Percentiles rank a stretch among this genome's conserved stretches.
phyloP scores from a whole-genome alignment of 1,140 invertebrate species.

The Orchesella cincta region DNA sequence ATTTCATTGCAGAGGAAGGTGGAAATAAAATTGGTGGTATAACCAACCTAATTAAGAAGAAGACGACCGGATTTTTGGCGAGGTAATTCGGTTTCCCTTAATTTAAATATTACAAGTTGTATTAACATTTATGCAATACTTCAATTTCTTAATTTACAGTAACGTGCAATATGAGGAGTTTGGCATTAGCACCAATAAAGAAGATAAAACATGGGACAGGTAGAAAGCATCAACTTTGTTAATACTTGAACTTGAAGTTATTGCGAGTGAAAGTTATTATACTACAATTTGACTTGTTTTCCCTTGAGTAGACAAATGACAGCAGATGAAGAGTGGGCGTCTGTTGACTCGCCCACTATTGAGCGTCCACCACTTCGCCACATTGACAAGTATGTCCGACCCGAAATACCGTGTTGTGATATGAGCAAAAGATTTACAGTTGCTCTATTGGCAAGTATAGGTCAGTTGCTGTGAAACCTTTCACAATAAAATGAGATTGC shows the following conservation, averaged over 20 bases:
- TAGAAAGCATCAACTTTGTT: no score
- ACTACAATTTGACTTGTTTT: not conserved
- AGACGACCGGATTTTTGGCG: constrained; percentile 45
- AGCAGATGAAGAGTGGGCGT: constrained; percentile 47
- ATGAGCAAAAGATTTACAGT: constrained; percentile 85
- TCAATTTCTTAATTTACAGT: constrained; percentile 26
- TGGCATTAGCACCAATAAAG: constrained; percentile 41
- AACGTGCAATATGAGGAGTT: constrained; percentile 51
- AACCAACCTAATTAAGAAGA: constrained; percentile 45
- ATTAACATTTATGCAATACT: no score
- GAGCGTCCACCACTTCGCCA: constrained; percentile 79
- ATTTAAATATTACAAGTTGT: constrained; percentile 28
- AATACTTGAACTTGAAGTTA: no score
- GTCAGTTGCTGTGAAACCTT: constrained; percentile 54
- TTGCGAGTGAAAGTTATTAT: no score
- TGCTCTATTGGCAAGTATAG: constrained; percentile 79
- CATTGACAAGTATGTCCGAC: constrained; percentile 82
- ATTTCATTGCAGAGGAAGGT: constrained; percentile 25
- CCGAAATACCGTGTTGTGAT: constrained; percentile 76
- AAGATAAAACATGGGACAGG: constrained; percentile 31
- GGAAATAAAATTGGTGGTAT: constrained; percentile 33
- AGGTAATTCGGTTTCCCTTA: constrained; percentile 32
- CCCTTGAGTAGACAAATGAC: constrained; percentile 30
- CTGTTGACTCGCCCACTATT: constrained; percentile 52
- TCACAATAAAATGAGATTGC: no score